Evolutionary conservation across 2,797 vertebrate species (phyloP).

Genomic region (Pseudopleuronectes americanus): DNA sequence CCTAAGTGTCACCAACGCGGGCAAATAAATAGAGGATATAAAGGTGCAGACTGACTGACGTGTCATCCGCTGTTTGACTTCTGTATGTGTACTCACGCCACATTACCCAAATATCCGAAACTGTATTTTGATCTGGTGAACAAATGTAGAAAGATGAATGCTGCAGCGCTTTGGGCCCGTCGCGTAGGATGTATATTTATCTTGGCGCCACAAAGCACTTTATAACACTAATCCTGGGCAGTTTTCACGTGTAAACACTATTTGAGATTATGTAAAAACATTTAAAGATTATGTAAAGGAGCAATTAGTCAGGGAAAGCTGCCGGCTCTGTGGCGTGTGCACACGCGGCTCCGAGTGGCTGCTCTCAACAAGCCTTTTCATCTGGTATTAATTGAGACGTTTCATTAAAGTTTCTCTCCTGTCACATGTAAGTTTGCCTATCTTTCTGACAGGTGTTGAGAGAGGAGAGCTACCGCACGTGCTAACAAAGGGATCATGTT

Average conservation of each 20-base stretch:
- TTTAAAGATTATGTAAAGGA: slow-evolving; percentile 82
- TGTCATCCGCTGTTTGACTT: slow-evolving; percentile 75
- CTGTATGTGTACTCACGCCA: slow-evolving; percentile 75
- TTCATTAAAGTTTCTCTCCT: slow-evolving; percentile 67
- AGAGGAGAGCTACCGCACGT: slow-evolving; percentile 55
- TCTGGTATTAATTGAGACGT: slow-evolving; percentile 82
- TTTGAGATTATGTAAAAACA: slow-evolving; percentile 83
- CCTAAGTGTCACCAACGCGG: slow-evolving; percentile 62
- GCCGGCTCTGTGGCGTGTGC: slow-evolving; percentile 41
- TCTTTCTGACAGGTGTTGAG: slow-evolving; percentile 78
- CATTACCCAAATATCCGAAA: slow-evolving; percentile 77
- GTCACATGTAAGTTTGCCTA: slow-evolving; percentile 60
- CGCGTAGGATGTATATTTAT: slow-evolving; percentile 76
- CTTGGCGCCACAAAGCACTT: slow-evolving; percentile 71
- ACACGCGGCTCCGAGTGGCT: slow-evolving; percentile 50
- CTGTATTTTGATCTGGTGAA: slow-evolving; percentile 76
- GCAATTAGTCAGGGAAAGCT: slow-evolving; percentile 77
- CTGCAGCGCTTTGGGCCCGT: slow-evolving; percentile 42
- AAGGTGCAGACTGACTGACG: slow-evolving; percentile 55
- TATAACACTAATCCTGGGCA: slow-evolving; percentile 71
- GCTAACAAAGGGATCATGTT: slow-evolving; percentile 38
- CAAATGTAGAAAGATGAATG: slow-evolving; percentile 78
- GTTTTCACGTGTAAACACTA: slow-evolving; percentile 76
- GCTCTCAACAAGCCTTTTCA: slow-evolving; percentile 76
- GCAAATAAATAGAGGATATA: slow-evolving; percentile 70